Conservation (phyloP, 2,888 invertebrate species). For the Drosophila hamatofila region DNA sequence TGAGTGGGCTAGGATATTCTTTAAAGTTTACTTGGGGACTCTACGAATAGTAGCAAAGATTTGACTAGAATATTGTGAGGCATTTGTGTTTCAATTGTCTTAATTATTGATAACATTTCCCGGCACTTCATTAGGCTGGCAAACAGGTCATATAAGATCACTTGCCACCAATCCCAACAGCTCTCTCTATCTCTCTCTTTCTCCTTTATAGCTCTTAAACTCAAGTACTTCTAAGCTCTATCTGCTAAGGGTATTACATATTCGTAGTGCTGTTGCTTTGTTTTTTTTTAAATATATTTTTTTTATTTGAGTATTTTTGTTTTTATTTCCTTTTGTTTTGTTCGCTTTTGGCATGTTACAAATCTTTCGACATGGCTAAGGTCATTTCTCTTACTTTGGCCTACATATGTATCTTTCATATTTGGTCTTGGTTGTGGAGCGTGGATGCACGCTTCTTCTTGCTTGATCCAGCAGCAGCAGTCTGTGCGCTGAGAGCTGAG, state of each 20-base stretch:
- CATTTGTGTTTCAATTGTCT: background rate
- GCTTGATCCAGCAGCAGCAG: background rate
- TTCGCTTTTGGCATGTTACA: conserved; percentile 50
- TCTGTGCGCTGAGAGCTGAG: conserved; percentile 1
- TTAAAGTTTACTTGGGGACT: background rate
- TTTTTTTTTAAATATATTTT: background rate
- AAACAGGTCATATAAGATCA: background rate
- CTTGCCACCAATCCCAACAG: background rate
- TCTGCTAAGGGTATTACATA: background rate
- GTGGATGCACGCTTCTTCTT: conserved; percentile 40
- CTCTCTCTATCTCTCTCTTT: background rate
- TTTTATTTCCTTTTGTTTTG: conserved; percentile 21
- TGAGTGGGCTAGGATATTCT: too few species aligned
- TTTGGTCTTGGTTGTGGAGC: conserved; percentile 29
- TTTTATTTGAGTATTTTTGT: background rate
- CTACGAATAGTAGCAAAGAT: background rate
- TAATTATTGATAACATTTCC: background rate
- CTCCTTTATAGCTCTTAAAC: background rate
- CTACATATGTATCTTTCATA: conserved; percentile 51
- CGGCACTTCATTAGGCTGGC: background rate
- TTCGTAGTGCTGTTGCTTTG: background rate
- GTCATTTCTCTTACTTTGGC: conserved; percentile 69
- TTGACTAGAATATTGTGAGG: background rate
- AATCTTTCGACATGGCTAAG: conserved; percentile 64
- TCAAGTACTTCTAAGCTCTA: background rate